Evolutionary conservation across 2,888 invertebrate genomes (phyloP).

Genomic region (Athetis lepigone): DNA sequence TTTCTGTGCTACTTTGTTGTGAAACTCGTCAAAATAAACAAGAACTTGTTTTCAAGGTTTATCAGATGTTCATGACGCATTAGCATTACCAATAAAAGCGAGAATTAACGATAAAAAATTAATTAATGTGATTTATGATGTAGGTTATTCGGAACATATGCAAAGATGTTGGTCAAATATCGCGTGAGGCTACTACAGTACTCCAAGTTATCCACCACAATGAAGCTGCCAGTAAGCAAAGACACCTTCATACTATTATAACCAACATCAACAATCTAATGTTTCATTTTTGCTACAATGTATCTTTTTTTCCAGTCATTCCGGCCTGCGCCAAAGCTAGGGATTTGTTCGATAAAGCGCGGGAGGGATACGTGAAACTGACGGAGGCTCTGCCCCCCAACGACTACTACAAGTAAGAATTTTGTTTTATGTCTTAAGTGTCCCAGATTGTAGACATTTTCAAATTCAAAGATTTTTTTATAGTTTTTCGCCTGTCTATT

Average conservation of each 20-base stretch:
- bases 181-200: constrained; percentile 94
- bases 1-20: constrained; percentile 3
- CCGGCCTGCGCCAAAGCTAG: constrained; percentile 92
- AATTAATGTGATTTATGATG: constrained; percentile 10
- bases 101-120: constrained; percentile 7
- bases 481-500: too few relatives aligned
- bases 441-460: too few relatives aligned
- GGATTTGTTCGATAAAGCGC: constrained; percentile 92
- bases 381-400: constrained; percentile 92
- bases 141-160: constrained; percentile 93
- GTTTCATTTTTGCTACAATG: not conserved
- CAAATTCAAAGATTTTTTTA: too few relatives aligned
- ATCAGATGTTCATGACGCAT: not conserved
- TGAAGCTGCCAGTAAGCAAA: constrained; percentile 92
- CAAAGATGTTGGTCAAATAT: constrained; percentile 94
- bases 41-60: not conserved
- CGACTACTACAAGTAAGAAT: constrained; percentile 94
- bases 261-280: not conserved
- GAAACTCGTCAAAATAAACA: constrained; percentile 15
- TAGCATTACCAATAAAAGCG: not conserved
- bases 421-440: not conserved
- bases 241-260: not conserved
- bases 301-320: constrained; percentile 83
- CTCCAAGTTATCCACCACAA: constrained; percentile 96
- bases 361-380: constrained; percentile 92